phyloP scores from a whole-genome alignment of 2,888 invertebrate species.

The Oscheius sp. region DNA sequence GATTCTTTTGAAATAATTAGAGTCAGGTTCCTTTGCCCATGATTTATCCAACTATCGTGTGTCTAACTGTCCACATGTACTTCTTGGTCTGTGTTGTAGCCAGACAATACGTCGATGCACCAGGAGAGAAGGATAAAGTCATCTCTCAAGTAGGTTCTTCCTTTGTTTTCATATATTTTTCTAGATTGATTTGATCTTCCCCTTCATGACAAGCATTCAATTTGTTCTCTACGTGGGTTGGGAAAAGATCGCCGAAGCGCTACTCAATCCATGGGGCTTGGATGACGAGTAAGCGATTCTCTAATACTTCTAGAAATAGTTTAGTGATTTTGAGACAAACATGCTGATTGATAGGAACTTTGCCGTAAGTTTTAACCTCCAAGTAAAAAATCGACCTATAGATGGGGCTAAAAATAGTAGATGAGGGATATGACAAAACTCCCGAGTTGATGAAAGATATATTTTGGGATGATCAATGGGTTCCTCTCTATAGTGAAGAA shows the following conservation, averaged over 20 bases:
- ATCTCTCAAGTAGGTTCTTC: background rate
- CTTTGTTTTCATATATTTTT: slow-evolving; percentile 1
- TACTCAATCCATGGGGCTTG: slow-evolving; percentile 65
- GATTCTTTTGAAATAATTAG: background rate
- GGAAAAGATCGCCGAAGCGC: slow-evolving; percentile 62
- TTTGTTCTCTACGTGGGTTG: slow-evolving; percentile 62
- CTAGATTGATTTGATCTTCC: slow-evolving; percentile 56
- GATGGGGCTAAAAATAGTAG: slow-evolving; percentile 60
- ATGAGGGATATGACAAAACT: slow-evolving; percentile 56
- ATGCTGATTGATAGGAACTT: slow-evolving; percentile 59
- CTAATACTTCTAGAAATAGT: background rate
- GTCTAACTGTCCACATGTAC: slow-evolving; percentile 62
- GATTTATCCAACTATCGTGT: slow-evolving; percentile 67
- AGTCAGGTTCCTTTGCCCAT: slow-evolving; percentile 57
- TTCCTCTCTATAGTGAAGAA: slow-evolving; percentile 51
- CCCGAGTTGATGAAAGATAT: slow-evolving; percentile 50
- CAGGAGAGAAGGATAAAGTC: slow-evolving; percentile 32
- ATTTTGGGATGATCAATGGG: slow-evolving; percentile 60
- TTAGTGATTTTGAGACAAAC: slow-evolving; percentile 56
- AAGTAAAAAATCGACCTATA: slow-evolving; percentile 12
- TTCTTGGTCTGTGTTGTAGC: slow-evolving; percentile 55
- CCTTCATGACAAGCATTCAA: slow-evolving; percentile 63
- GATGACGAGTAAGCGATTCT: slow-evolving; percentile 48
- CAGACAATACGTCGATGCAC: slow-evolving; percentile 48
- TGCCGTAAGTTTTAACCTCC: slow-evolving; percentile 33